A percentile compares a stretch with the other conserved stretches of the same genome.
Evolutionary conservation across 2,113 vertebrate genomes (phyloP).

Genomic region (Phasianus colchicus): DNA sequence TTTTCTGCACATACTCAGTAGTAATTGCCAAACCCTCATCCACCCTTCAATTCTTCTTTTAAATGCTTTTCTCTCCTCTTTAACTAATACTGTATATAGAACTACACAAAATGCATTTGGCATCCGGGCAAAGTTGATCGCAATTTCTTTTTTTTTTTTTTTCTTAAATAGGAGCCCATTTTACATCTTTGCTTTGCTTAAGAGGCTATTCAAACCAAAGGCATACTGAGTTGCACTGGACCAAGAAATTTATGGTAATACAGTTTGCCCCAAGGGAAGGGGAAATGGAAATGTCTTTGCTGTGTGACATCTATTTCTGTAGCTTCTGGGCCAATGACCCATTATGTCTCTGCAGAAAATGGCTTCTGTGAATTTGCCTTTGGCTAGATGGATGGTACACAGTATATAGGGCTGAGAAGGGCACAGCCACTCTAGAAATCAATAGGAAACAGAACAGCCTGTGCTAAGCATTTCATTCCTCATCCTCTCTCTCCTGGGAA

Average conservation of each 20-base stretch:
- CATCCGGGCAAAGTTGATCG: not conserved
- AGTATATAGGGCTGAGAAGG: not conserved
- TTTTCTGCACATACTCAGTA: not conserved
- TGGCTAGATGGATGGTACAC: slow-evolving; percentile 33
- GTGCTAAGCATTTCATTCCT: slow-evolving; percentile 35
- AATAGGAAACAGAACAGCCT: slow-evolving; percentile 47
- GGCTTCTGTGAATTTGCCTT: slow-evolving; percentile 40
- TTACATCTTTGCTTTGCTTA: not conserved
- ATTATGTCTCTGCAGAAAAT: slow-evolving; percentile 46
- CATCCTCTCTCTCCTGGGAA: slow-evolving; percentile 31
- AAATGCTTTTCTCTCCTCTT: not conserved
- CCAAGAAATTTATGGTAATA: not conserved
- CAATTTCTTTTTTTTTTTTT: not conserved
- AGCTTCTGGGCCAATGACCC: slow-evolving; percentile 57
- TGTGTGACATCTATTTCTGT: slow-evolving; percentile 25
- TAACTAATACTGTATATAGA: not conserved
- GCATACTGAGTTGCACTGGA: slow-evolving; percentile 21
- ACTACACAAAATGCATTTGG: slow-evolving; percentile 22
- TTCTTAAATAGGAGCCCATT: too few species aligned
- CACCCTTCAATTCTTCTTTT: not conserved
- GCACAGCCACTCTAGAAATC: slow-evolving; percentile 64
- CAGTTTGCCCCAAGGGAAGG: slow-evolving; percentile 16
- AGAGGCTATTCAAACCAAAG: not conserved
- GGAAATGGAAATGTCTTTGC: slow-evolving; percentile 34
- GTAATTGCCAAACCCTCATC: not conserved